phyloP scores from a whole-genome alignment of 2,797 vertebrate species.

The Mastacembelus armatus region DNA sequence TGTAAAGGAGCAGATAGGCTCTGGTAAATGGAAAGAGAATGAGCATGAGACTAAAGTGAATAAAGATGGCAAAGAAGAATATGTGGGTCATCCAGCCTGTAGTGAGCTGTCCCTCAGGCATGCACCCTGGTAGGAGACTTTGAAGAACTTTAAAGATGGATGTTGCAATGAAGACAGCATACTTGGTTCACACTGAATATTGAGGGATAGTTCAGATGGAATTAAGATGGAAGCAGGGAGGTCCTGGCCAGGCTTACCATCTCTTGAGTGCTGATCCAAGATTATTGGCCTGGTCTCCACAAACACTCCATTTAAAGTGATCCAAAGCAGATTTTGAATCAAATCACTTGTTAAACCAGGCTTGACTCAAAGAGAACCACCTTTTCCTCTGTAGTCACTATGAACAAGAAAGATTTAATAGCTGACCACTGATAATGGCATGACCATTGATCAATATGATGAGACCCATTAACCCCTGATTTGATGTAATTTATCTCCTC shows the following conservation, averaged over 20 bases:
- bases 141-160: constrained; percentile 82
- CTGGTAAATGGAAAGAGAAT: constrained; percentile 70
- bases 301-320: constrained; percentile 20
- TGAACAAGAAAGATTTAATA: background rate
- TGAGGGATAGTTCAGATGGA: constrained; percentile 68
- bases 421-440: background rate
- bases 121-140: constrained; percentile 71
- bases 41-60: constrained; percentile 76
- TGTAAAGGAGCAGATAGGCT: constrained; percentile 70
- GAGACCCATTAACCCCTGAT: background rate
- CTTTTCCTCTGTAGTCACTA: background rate
- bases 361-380: background rate
- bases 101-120: constrained; percentile 73
- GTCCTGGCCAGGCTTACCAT: constrained; percentile 57
- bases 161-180: constrained; percentile 77
- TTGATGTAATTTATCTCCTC: background rate
- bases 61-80: constrained; percentile 72
- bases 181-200: constrained; percentile 72
- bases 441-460: background rate
- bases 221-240: constrained; percentile 68
- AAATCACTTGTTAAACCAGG: constrained; percentile 12
- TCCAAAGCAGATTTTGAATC: constrained; percentile 20
- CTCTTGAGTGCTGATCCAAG: constrained; percentile 45
- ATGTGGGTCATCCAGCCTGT: constrained; percentile 80
- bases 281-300: constrained; percentile 49